Evolutionary conservation across 2,888 invertebrate species (phyloP).

Genomic region (Ecliptopera silaceata): DNA sequence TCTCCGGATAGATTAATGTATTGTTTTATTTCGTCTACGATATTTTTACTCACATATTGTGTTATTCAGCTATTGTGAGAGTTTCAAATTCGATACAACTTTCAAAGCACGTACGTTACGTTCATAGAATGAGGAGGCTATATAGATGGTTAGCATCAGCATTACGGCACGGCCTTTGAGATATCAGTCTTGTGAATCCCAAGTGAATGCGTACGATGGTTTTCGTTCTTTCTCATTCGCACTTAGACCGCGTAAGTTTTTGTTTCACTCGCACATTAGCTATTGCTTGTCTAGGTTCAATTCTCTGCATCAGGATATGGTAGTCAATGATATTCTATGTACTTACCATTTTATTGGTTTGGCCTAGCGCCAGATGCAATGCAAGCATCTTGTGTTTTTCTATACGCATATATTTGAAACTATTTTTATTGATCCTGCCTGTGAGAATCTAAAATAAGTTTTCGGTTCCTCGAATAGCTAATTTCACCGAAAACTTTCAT

Average conservation of each 20-base stretch:
- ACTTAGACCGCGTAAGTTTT: neutral
- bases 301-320: too few species aligned
- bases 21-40: too few species aligned
- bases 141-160: slow-evolving; percentile 16
- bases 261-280: neutral
- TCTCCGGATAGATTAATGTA: too few species aligned
- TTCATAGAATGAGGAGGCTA: slow-evolving; percentile 20
- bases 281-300: neutral
- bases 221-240: neutral
- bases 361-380: neutral
- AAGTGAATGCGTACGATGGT: neutral
- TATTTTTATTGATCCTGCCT: neutral
- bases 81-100: slow-evolving; percentile 10
- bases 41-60: too few species aligned
- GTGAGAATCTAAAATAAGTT: neutral
- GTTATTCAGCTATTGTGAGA: slow-evolving; percentile 1
- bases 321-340: neutral
- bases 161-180: slow-evolving; percentile 9
- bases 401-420: neutral
- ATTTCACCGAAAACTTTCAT: neutral
- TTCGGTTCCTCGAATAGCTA: neutral
- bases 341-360: neutral
- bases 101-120: slow-evolving; percentile 30
- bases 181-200: neutral
- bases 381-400: neutral